A percentile compares a stretch with the other conserved stretches of the same genome.
These are phyloP conservation scores for Drosophila cracens DNA, from an alignment of 2,888 invertebrate genomes.

Conservation along the genomic window DNA sequence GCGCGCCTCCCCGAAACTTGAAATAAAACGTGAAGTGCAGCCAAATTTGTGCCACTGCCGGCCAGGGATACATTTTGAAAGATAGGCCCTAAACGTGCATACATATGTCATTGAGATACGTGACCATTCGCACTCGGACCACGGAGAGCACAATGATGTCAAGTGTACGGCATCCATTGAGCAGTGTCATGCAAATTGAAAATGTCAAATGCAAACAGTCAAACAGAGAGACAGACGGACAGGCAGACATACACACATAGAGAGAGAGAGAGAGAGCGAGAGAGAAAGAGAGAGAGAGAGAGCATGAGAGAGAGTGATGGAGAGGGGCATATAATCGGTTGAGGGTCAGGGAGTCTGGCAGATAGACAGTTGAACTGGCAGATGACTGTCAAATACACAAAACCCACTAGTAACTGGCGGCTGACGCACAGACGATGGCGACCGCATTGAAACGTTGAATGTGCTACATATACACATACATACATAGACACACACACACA, in stretches of 20 bases:
- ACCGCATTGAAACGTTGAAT: conserved; percentile 50
- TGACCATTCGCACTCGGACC: conserved; percentile 38
- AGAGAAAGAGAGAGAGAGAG: not conserved
- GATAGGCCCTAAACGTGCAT: conserved; percentile 12
- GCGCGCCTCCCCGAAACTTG: not conserved
- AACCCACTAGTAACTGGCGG: conserved; percentile 31
- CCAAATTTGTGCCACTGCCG: conserved; percentile 1
- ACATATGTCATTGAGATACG: conserved; percentile 19
- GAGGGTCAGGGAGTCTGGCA: conserved; percentile 2
- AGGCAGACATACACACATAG: not conserved
- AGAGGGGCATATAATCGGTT: conserved; percentile 1
- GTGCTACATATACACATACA: not conserved
- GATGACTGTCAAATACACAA: conserved; percentile 64
- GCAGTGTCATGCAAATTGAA: conserved; percentile 75
- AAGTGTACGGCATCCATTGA: conserved; percentile 38
- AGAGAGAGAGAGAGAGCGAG: conserved; percentile 7
- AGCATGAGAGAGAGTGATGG: conserved; percentile 26
- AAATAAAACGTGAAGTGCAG: conserved; percentile 26
- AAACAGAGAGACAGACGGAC: conserved; percentile 33
- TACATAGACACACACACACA: not conserved
- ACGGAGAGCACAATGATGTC: conserved; percentile 28
- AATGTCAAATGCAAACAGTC: conserved; percentile 76
- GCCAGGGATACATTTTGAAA: conserved; percentile 1
- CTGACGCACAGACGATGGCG: conserved; percentile 27
- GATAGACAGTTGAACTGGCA: conserved; percentile 67